Percentiles rank a stretch among this genome's conserved stretches.
phyloP scores from a whole-genome alignment of 2,113 vertebrate species.

The Etheostoma cragini region DNA sequence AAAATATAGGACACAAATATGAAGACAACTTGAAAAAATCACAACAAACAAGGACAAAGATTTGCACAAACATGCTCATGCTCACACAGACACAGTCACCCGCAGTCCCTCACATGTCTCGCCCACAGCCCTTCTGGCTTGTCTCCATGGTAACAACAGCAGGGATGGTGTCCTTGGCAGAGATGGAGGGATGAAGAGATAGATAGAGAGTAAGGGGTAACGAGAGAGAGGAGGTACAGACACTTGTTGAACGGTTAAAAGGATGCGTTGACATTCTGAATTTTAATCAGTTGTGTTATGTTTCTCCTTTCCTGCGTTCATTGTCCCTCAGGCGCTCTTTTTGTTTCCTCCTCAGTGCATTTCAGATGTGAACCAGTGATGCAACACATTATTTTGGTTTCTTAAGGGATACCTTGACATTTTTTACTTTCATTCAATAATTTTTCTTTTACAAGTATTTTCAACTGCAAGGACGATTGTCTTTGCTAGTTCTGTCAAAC shows the following conservation, averaged over 20 bases:
- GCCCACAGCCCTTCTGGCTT: conserved; percentile 81
- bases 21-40: conserved; percentile 5
- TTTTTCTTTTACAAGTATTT: conserved; percentile 36
- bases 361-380: conserved; percentile 36
- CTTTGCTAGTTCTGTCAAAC: not conserved
- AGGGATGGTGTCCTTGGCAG: conserved; percentile 81
- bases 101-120: conserved; percentile 78
- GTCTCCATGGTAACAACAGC: conserved; percentile 82
- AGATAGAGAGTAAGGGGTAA: not conserved
- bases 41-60: conserved; percentile 43
- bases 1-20: not conserved
- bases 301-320: conserved; percentile 20
- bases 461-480: conserved; percentile 9
- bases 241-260: conserved; percentile 79
- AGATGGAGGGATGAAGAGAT: conserved; percentile 63
- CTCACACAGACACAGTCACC: conserved; percentile 56
- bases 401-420: conserved; percentile 48
- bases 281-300: conserved; percentile 54
- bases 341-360: conserved; percentile 31
- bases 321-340: conserved; percentile 20
- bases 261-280: conserved; percentile 64
- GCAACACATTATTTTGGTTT: conserved; percentile 9
- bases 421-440: conserved; percentile 50
- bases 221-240: conserved; percentile 31
- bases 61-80: conserved; percentile 42